Base-by-base conservation (phyloP, 2,113 vertebrate genomes). In the Cheirogaleus medius region DNA sequence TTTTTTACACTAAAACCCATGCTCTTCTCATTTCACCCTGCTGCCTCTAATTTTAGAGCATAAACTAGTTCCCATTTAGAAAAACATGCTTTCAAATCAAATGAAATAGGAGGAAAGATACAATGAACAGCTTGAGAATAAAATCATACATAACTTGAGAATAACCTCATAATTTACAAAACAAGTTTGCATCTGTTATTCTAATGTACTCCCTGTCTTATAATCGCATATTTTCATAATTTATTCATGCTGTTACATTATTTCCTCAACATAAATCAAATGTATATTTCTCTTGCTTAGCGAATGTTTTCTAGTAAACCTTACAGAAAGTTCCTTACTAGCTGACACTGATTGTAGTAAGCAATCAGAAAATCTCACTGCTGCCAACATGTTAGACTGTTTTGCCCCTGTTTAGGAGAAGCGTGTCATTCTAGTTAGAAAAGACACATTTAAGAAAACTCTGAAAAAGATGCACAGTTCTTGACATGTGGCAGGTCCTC, bases 101-200 rank as follows among this genome's bases (percentile, higher is more conserved):
- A 90, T 95, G 68, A 97, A 97, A 97, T 87, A 97, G 91, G 78
- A 96, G 87, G 81, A 96, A 96, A 93, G 80, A 96, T 54, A 39
- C 90, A 71, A 74, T 69, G 95, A 95, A 95, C 94, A 97, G 92
- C 94, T 97, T 97, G 97, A 84, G 78, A 97, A 92, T 92, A 94
- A 98, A 97, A 97, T 89, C 74, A 93, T 80, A 89, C 64, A 91
- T 96, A 97, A 97, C 90, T 97, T 80, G 78, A 96, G 90, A 96
- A 91, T 95, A 95, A 95, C 56, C 92, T 98, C 95, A 92, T 97
- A 96, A 98, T 97, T 97, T 91, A 98, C 87, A 89, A 95, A 97
- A 92, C 77, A 91, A 97, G 90, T 80, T 95, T 97, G 83, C 97
- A 95, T 97, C 97, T 97, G 80, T 95, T 98, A 87, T 97, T 91